Evolutionary conservation across 1,140 invertebrate genomes (phyloP).

Genomic region (Ceratina calcarata): DNA sequence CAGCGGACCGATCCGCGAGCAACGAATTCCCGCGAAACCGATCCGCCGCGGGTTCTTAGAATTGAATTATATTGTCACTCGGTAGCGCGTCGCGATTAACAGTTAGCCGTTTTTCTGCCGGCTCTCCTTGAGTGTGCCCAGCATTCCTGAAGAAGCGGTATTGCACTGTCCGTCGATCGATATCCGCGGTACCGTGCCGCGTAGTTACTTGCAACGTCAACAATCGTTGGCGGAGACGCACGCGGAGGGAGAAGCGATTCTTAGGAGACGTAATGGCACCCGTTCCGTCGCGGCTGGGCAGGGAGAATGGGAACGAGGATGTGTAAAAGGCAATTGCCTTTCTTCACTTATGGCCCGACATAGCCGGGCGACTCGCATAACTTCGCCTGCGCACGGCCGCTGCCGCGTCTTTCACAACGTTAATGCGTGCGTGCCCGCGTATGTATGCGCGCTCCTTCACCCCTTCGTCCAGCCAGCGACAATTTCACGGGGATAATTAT

Average conservation of each 20-base stretch:
- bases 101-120: slow-evolving; percentile 46
- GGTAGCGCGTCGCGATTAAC: slow-evolving; percentile 48
- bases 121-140: slow-evolving; percentile 15
- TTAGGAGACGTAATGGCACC: slow-evolving; percentile 72
- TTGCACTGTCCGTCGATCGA: slow-evolving; percentile 46
- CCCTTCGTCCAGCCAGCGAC: not conserved
- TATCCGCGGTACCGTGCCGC: slow-evolving; percentile 21
- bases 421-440: slow-evolving; percentile 44
- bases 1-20: slow-evolving; percentile 1
- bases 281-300: slow-evolving; percentile 24
- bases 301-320: slow-evolving; percentile 74
- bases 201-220: slow-evolving; percentile 12
- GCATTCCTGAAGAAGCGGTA: slow-evolving; percentile 51
- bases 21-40: slow-evolving; percentile 26
- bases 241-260: slow-evolving; percentile 61
- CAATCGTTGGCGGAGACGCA: slow-evolving; percentile 11
- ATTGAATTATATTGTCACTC: slow-evolving; percentile 51
- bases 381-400: slow-evolving; percentile 55
- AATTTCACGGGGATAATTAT: slow-evolving; percentile 48
- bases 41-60: slow-evolving; percentile 16
- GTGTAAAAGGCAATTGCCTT: slow-evolving; percentile 77
- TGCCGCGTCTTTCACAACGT: slow-evolving; percentile 52
- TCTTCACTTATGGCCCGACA: slow-evolving; percentile 75
- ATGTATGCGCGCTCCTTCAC: not conserved
- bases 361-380: slow-evolving; percentile 67